Conservation (phyloP, 2,888 invertebrate species). For the Amphipoea lucens region DNA sequence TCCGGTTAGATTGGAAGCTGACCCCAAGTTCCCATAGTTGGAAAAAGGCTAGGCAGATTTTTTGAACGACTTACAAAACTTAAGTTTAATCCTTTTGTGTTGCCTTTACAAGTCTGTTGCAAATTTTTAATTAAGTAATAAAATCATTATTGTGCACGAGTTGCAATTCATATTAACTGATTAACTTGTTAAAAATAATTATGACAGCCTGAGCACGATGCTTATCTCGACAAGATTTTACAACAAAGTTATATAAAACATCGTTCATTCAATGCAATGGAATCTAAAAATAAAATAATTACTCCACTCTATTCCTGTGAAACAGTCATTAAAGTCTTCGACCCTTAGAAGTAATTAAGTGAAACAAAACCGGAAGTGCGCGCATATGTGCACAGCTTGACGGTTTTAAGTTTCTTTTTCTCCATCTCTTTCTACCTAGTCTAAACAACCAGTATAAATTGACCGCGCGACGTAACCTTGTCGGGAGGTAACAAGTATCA, state of each 20-base stretch:
- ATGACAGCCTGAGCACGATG: conserved; percentile 27
- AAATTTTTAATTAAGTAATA: conserved; percentile 1
- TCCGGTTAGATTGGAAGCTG: too few species aligned
- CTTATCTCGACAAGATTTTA: conserved; percentile 18
- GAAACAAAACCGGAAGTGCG: conserved; percentile 80
- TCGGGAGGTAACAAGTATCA: conserved; percentile 13
- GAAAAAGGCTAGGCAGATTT: too few species aligned
- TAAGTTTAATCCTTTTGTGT: neutral
- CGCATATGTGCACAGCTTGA: conserved; percentile 80
- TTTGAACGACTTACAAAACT: neutral
- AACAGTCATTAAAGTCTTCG: conserved; percentile 75
- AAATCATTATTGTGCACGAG: conserved; percentile 29
- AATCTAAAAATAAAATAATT: conserved; percentile 46
- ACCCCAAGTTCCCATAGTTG: too few species aligned
- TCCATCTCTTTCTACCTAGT: conserved; percentile 46
- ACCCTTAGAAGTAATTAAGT: conserved; percentile 81
- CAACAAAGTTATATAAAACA: neutral
- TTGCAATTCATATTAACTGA: conserved; percentile 18
- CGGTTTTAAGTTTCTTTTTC: conserved; percentile 78
- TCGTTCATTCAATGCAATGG: neutral
- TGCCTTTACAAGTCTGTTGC: neutral
- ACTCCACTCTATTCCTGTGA: conserved; percentile 59
- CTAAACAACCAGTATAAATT: conserved; percentile 41
- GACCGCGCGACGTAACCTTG: conserved; percentile 26
- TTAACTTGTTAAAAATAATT: conserved; percentile 39